phyloP scores from a whole-genome alignment of 2,888 invertebrate genomes.

The Podotricha telesiphe region DNA sequence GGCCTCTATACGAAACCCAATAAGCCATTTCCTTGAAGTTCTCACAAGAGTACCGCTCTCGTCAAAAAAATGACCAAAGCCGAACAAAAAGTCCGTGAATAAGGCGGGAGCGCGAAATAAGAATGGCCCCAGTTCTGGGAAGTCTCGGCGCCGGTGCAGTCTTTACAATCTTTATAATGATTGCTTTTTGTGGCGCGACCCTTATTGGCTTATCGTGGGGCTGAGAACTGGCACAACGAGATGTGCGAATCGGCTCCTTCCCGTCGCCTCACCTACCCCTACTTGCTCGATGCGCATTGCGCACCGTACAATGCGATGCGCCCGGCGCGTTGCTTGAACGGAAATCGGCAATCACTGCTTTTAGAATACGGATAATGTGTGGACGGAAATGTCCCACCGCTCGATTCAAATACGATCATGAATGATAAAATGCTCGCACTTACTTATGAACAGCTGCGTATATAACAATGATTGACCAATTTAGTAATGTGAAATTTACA shows the following conservation, averaged over 20 bases:
- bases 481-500: conserved; percentile 51
- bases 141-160: conserved; percentile 79
- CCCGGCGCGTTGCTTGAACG: conserved; percentile 48
- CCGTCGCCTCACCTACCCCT: conserved; percentile 50
- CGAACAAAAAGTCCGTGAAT: conserved; percentile 73
- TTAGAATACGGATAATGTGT: conserved; percentile 52
- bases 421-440: conserved; percentile 53
- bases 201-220: conserved; percentile 77
- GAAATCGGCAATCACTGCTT: conserved; percentile 56
- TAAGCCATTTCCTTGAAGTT: conserved; percentile 81
- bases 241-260: conserved; percentile 50
- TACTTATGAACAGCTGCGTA: conserved; percentile 51
- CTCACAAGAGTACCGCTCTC: conserved; percentile 77
- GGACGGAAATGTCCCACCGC: conserved; percentile 54
- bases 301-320: conserved; percentile 41
- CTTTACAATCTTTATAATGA: conserved; percentile 81
- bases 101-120: conserved; percentile 82
- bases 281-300: conserved; percentile 3
- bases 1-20: conserved; percentile 78
- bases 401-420: conserved; percentile 54
- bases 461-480: conserved; percentile 59
- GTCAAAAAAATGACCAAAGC: conserved; percentile 73
- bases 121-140: conserved; percentile 80
- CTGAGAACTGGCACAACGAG: conserved; percentile 61
- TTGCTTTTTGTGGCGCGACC: conserved; percentile 76